phyloP scores from a whole-genome alignment of 2,797 vertebrate genomes.

The Danio tinwini region DNA sequence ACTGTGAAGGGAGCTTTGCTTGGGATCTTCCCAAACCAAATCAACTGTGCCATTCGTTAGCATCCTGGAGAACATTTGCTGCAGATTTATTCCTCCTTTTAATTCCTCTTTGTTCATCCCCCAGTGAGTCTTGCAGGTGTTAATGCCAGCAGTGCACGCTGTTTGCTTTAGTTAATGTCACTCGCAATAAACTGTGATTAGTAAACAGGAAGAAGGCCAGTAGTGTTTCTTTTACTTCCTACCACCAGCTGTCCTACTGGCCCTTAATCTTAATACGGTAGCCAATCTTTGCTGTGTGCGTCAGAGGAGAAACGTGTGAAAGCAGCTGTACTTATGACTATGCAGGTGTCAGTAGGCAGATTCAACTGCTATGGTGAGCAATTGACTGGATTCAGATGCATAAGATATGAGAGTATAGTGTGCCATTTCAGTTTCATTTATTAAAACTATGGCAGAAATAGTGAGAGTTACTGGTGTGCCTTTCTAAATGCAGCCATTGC shows the following conservation, averaged over 20 bases:
- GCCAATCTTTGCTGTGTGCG: neutral
- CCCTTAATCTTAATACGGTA: neutral
- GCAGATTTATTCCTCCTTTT: neutral
- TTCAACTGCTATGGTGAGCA: neutral
- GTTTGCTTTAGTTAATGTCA: neutral
- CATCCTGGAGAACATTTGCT: conserved; percentile 16
- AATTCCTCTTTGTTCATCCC: conserved; percentile 14
- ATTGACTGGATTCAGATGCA: no score
- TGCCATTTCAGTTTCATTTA: neutral
- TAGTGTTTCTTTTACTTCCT: neutral
- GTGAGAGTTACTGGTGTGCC: neutral
- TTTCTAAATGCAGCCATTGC: neutral
- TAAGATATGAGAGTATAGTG: neutral
- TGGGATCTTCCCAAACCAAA: conserved; percentile 32
- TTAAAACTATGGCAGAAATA: neutral
- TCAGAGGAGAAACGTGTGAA: neutral
- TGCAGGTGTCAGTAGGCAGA: neutral
- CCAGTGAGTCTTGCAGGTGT: neutral
- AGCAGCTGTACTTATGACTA: neutral
- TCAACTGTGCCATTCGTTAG: neutral
- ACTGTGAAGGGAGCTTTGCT: neutral
- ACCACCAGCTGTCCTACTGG: neutral
- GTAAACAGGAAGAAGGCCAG: conserved; percentile 15
- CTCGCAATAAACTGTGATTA: conserved; percentile 27
- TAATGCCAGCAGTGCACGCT: neutral